These are phyloP conservation scores for Characodon lateralis DNA, from an alignment of 2,797 vertebrate species.

Conservation along the genomic window DNA sequence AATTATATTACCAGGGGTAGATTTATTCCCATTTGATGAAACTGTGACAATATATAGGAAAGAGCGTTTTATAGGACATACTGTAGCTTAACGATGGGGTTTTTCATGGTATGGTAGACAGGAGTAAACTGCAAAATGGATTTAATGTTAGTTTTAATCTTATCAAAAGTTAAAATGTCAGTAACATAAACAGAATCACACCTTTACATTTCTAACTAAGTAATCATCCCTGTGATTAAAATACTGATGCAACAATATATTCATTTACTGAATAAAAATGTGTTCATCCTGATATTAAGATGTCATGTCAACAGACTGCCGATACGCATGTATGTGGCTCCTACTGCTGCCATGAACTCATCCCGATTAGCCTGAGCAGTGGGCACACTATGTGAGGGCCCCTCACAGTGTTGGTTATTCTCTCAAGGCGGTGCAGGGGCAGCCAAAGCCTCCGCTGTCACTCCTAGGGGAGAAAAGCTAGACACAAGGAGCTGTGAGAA, in stretches of 20 bases:
- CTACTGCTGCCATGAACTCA: slow-evolving; percentile 73
- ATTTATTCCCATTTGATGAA: not conserved
- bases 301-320: slow-evolving; percentile 25
- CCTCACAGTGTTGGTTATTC: slow-evolving; percentile 71
- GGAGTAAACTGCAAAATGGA: not conserved
- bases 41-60: not conserved
- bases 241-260: not conserved
- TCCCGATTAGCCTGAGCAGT: slow-evolving; percentile 70
- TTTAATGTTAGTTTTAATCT: slow-evolving; percentile 3
- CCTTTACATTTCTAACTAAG: not conserved
- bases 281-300: not conserved
- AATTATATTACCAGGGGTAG: not conserved
- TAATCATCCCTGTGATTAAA: slow-evolving; percentile 1
- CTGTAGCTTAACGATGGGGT: not conserved
- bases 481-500: slow-evolving; percentile 83
- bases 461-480: slow-evolving; percentile 82
- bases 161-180: not conserved
- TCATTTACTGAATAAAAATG: not conserved
- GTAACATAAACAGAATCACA: not conserved
- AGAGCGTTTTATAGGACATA: not conserved
- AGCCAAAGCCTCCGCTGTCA: slow-evolving; percentile 74
- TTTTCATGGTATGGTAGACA: not conserved
- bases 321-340: slow-evolving; percentile 51
- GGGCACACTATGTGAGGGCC: slow-evolving; percentile 68
- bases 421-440: slow-evolving; percentile 60